Percentiles rank a stretch among this genome's conserved stretches.
Conservation (phyloP, 2,888 invertebrate species). For the Petrolisthes cinctipes region DNA sequence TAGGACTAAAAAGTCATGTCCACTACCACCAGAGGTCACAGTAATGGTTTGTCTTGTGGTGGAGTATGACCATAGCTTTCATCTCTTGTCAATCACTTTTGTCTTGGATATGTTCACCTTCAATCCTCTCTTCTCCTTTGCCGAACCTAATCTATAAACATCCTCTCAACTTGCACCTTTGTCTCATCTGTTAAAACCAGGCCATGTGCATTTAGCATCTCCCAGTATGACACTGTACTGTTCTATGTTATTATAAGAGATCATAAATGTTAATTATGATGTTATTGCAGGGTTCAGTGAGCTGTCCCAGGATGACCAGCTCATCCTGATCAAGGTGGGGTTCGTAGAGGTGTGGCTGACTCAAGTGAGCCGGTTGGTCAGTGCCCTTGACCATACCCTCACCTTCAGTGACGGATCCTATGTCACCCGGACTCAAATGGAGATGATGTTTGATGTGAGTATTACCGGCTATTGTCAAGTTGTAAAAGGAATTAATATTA, state of each 20-base stretch:
- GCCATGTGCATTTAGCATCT: background rate
- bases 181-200: background rate
- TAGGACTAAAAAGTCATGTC: too few species aligned
- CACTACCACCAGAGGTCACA: background rate
- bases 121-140: background rate
- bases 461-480: too few species aligned
- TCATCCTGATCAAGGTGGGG: slow-evolving; percentile 94
- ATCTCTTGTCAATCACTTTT: too few species aligned
- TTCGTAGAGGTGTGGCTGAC: slow-evolving; percentile 95
- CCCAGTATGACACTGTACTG: background rate
- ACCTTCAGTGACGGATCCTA: slow-evolving; percentile 92
- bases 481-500: too few species aligned
- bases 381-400: slow-evolving; percentile 77
- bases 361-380: slow-evolving; percentile 82
- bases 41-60: too few species aligned
- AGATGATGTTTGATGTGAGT: slow-evolving; percentile 88
- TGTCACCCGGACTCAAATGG: slow-evolving; percentile 85
- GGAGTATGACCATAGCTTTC: too few species aligned
- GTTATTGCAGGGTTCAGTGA: slow-evolving; percentile 79
- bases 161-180: background rate
- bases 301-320: slow-evolving; percentile 94
- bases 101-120: background rate
- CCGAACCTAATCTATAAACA: background rate
- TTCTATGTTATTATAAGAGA: background rate
- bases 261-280: background rate